Evolutionary conservation across 2,888 invertebrate species (phyloP), one percentile per base, ranked within the genome.

Genomic region (Pristionchus japonicus): DNA sequence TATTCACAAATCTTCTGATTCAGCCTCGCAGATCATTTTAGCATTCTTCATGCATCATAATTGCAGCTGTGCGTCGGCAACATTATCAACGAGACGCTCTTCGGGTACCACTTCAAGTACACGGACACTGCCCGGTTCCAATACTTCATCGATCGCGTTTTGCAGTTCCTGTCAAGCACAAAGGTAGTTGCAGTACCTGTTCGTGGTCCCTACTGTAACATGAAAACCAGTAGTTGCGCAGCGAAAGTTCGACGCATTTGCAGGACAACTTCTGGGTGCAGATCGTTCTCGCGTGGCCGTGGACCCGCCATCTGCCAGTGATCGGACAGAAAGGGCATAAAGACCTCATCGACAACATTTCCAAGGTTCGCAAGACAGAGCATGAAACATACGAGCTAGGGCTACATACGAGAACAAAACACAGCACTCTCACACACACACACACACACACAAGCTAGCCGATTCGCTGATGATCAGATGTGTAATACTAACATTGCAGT

Each of bases 41-140:
- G n/a, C n/a, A n/a, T n/a, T n/a, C n/a, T n/a, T n/a, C n/a, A n/a
- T n/a, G n/a, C n/a, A n/a, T n/a, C n/a, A n/a, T 40, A 1, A 3
- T 84, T 87, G 27, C 89, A 92, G 90, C 64, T 92, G 1, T 90
- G 90, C 40, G 89, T 92, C 15, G 91, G 90, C n/a, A 92, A 92
- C 87, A 89, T 92, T 13, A 92, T 92, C 86, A 90, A 90, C 87
- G 89, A 91, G 31, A 80, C 89, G 15, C 87, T 92, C 0, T 92
- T 91, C 77, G 92, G 92, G 13, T 90, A 89, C 70, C 89, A 89
- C 37, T 91, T 89, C 84, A 80, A 83, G 7, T 89, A 90, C 57
- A 83, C 89, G 23, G 88, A 91, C 17, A 64, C 87, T 47, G 84
- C 86, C 40, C 89, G 85, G 85, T 90, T 92, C 52, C 61, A 89